Conservation (phyloP, 2,113 vertebrate genomes). For the Pangasianodon gigas region DNA sequence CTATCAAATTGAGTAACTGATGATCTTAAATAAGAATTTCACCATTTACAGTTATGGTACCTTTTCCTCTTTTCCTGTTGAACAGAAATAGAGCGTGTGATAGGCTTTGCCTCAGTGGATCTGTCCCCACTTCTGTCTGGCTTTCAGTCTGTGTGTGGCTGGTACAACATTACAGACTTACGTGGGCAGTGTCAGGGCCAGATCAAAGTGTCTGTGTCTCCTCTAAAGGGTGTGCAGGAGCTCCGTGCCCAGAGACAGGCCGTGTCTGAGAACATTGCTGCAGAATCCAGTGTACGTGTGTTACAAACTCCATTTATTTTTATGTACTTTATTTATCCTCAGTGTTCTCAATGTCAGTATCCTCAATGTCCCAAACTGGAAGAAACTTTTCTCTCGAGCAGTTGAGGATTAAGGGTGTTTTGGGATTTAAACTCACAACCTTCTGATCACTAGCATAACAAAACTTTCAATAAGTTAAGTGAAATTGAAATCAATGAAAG, state of each 20-base stretch:
- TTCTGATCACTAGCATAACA: neutral
- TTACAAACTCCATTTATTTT: neutral
- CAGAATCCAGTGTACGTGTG: conserved; percentile 62
- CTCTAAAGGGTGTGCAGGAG: conserved; percentile 75
- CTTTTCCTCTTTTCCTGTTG: conserved; percentile 29
- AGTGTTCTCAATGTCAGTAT: neutral
- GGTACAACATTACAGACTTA: conserved; percentile 95
- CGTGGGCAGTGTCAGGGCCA: conserved; percentile 91
- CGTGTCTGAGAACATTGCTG: conserved; percentile 55
- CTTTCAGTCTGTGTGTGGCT: conserved; percentile 89
- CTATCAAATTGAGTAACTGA: neutral
- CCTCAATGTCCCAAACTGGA: neutral
- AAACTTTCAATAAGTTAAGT: neutral
- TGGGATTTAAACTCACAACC: neutral
- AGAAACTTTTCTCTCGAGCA: neutral
- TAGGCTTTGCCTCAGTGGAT: conserved; percentile 92
- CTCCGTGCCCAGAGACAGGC: conserved; percentile 77
- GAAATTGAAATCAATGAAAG: neutral
- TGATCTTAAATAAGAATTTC: neutral
- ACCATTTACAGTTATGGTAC: neutral
- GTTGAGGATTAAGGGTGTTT: neutral
- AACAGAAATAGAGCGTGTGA: conserved; percentile 84
- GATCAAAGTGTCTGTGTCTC: conserved; percentile 89
- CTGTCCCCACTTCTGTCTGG: conserved; percentile 90
- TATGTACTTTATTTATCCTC: neutral